A percentile compares a stretch with the other conserved stretches of the same genome.
Conservation (phyloP, 2,113 vertebrate genomes). For the Halcyon senegalensis region DNA sequence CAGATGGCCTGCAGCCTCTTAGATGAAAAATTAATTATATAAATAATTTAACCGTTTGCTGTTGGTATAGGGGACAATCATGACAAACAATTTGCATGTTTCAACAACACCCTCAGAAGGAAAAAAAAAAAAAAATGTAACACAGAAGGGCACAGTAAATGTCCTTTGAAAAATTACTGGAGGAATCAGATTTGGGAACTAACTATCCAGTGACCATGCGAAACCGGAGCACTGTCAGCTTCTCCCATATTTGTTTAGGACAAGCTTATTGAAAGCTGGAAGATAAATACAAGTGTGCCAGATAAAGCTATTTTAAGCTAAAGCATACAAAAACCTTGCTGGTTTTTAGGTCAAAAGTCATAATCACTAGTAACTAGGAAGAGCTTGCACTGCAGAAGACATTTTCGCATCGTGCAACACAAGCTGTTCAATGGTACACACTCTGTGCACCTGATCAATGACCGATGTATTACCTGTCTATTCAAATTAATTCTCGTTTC, state of each 20-base stretch:
- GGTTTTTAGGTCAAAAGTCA: neutral
- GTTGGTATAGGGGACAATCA: neutral
- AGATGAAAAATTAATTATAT: constrained; percentile 13
- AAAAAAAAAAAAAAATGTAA: neutral
- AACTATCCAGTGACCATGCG: neutral
- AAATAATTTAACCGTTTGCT: neutral
- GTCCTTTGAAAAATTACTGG: neutral
- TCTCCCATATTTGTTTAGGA: neutral
- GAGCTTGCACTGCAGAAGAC: neutral
- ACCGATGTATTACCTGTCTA: neutral
- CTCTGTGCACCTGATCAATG: neutral
- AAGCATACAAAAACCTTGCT: neutral
- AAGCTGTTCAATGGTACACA: neutral
- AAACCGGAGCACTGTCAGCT: neutral
- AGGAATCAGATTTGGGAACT: neutral
- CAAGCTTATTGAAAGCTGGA: neutral
- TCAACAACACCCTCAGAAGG: neutral
- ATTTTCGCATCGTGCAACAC: neutral
- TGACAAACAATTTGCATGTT: neutral
- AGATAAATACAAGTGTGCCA: neutral
- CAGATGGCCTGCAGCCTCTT: neutral
- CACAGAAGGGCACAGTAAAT: neutral
- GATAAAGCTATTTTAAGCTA: neutral
- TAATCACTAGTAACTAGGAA: neutral
- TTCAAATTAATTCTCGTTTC: neutral